phyloP scores from a whole-genome alignment of 2,888 invertebrate species.

The Pasiphila rectangulata region DNA sequence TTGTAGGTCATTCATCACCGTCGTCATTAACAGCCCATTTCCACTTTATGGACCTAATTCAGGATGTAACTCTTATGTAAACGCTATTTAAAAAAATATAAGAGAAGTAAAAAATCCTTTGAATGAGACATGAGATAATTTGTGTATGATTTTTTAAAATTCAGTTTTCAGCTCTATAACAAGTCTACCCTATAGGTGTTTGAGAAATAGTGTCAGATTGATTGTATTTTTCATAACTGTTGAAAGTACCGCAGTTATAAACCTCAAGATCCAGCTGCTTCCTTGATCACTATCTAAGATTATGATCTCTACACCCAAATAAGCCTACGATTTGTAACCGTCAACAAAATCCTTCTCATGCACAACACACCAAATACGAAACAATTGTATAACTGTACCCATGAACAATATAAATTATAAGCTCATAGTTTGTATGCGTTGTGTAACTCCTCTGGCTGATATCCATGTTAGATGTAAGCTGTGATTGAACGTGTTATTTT shows the following conservation, averaged over 20 bases:
- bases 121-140: not conserved
- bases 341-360: constrained; percentile 11
- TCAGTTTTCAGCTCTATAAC: too few relatives aligned
- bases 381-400: constrained; percentile 38
- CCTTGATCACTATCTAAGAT: too few relatives aligned
- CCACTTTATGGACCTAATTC: too few relatives aligned
- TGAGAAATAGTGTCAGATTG: too few relatives aligned
- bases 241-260: too few relatives aligned
- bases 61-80: too few relatives aligned
- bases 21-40: too few relatives aligned
- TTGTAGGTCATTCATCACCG: not conserved
- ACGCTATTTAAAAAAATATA: too few relatives aligned
- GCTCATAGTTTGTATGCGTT: constrained; percentile 26
- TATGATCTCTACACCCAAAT: not conserved
- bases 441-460: constrained; percentile 16
- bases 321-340: not conserved
- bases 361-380: constrained; percentile 29
- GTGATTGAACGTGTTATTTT: constrained; percentile 4
- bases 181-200: too few relatives aligned
- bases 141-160: not conserved
- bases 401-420: constrained; percentile 17
- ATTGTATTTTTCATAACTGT: too few relatives aligned
- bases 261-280: too few relatives aligned
- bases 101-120: not conserved
- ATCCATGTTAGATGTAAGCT: constrained; percentile 2